Evolutionary conservation across 2,113 vertebrate genomes (phyloP), one percentile per base, ranked within the genome.

Genomic region (Poeciliopsis turrubarensis): DNA sequence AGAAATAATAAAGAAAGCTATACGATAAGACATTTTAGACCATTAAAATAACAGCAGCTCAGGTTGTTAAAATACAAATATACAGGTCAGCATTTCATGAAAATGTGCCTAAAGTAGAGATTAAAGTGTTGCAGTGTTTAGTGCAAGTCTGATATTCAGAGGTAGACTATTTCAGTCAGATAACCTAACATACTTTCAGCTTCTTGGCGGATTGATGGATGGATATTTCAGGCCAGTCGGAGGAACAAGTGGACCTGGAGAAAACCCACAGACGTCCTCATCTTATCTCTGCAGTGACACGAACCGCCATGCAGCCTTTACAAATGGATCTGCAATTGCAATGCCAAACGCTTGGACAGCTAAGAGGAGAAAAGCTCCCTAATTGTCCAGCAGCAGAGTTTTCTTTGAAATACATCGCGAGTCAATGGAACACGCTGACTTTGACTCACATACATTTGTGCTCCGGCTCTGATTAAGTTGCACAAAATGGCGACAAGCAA

Each of bases 401-500:
- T 34, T 63, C n/a, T 27, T 30, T 63, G 77, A 73, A 60, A 64
- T 41, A 32, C 77, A 67, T 70, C 72, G 77, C 61, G 54, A 63
- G 60, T 76, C 81, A 74, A 80, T 78, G 68, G 76, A 79, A 75
- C 62, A 61, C 61, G 10, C 10, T 29, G 66, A 57, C 73, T 87
- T 68, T 82, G 64, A 72, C 65, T 68, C 41, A 54, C 63, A 4
- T 17, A 60, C 32, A 54, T 68, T 51, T 61, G 30, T 62, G 63
- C 26, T 30, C 26, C 63, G 31, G 71, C 75, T 60, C 75, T 65
- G 71, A 10, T 81, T 81, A 86, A 78, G 79, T 68, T 80, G 85
- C 47, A 51, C 51, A 39, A 85, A 82, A 75, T 71, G 62, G 63
- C 75, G 70, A 86, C 74, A 83, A 88, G 84, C 76, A 76, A 77